Evolutionary conservation across 1,140 invertebrate species (phyloP).

Genomic region (Gryon sp.): DNA sequence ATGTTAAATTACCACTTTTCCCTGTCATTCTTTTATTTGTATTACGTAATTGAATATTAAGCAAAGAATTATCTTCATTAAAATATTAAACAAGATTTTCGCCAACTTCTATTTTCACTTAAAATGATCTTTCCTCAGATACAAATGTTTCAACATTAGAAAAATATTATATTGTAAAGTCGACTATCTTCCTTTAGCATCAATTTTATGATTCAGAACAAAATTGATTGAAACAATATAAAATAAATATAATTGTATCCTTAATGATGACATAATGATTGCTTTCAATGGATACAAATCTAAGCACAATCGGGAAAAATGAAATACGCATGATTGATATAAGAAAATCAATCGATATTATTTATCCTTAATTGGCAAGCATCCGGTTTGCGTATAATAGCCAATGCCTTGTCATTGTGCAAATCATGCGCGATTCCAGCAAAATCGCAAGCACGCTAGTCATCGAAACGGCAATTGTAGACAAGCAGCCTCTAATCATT

Average conservation of each 20-base stretch:
- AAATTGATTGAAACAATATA: too few relatives aligned
- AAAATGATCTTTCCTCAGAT: too few relatives aligned
- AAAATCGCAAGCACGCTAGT: slow-evolving; percentile 6
- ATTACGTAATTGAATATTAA: too few relatives aligned
- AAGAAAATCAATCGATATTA: slow-evolving; percentile 38
- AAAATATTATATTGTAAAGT: too few relatives aligned
- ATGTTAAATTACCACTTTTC: too few relatives aligned
- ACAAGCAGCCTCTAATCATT: slow-evolving; percentile 39
- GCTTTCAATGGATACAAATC: not conserved
- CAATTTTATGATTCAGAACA: too few relatives aligned
- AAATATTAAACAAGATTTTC: too few relatives aligned
- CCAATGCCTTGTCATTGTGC: slow-evolving; percentile 44
- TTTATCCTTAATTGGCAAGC: slow-evolving; percentile 34
- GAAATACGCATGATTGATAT: not conserved
- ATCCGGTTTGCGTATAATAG: slow-evolving; percentile 48
- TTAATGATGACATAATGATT: slow-evolving; percentile 20
- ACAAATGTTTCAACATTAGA: too few relatives aligned
- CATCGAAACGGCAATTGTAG: slow-evolving; percentile 11
- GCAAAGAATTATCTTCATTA: too few relatives aligned
- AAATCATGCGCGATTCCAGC: slow-evolving; percentile 9
- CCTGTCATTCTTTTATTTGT: too few relatives aligned
- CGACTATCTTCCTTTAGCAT: too few relatives aligned
- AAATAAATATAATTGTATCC: not conserved
- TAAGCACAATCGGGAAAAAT: not conserved
- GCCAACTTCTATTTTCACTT: too few relatives aligned